phyloP scores from a whole-genome alignment of 2,888 invertebrate species.

The Heteromurus nitidus region DNA sequence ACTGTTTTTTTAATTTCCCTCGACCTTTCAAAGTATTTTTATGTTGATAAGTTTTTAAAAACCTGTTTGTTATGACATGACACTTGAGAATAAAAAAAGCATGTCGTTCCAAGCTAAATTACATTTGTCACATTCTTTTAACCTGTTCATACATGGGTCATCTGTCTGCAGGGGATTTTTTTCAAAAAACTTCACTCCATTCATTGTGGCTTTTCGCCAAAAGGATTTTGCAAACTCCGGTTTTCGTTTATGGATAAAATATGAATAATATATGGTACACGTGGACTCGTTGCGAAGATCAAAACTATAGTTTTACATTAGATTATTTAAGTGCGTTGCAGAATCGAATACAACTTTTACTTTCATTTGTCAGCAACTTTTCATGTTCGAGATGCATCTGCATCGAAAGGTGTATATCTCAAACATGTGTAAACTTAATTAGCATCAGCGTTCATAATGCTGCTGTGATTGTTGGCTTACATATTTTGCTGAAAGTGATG shows the following conservation, averaged over 20 bases:
- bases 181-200: too few species aligned
- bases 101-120: neutral
- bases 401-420: too few species aligned
- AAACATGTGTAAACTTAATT: conserved; percentile 18
- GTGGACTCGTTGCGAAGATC: neutral
- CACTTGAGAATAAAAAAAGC: conserved; percentile 19
- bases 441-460: neutral
- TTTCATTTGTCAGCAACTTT: conserved; percentile 6
- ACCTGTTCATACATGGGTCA: conserved; percentile 8
- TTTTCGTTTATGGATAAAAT: conserved; percentile 1
- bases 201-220: neutral
- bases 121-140: neutral
- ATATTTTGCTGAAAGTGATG: neutral
- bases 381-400: too few species aligned
- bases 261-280: neutral
- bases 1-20: conserved; percentile 15
- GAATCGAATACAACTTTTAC: conserved; percentile 32
- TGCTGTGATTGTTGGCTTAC: conserved; percentile 1
- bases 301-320: too few species aligned
- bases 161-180: too few species aligned
- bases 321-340: too few species aligned
- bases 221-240: neutral
- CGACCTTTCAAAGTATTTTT: neutral
- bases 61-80: conserved; percentile 33
- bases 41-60: neutral